Evolutionary conservation across 2,888 invertebrate genomes (phyloP).

Genomic region (Bombyx huttoni): DNA sequence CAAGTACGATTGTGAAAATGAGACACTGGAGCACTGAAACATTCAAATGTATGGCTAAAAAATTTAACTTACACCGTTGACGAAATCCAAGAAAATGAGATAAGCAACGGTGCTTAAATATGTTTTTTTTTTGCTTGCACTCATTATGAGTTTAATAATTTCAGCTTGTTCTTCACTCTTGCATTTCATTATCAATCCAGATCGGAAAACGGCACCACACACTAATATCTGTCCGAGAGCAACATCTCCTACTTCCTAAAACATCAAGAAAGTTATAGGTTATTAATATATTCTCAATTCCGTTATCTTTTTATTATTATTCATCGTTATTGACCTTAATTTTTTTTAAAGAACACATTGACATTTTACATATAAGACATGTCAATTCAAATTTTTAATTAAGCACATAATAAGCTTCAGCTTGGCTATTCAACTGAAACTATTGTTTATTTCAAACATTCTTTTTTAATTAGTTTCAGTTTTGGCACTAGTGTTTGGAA

Average conservation of each 20-base stretch:
- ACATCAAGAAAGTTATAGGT: constrained; percentile 1
- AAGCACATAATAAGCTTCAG: too few species aligned
- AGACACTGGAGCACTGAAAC: too few species aligned
- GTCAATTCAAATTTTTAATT: too few species aligned
- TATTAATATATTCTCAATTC: not conserved
- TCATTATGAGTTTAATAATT: constrained; percentile 45
- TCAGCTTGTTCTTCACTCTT: constrained; percentile 56
- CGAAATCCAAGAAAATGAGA: constrained; percentile 74
- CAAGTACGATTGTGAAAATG: too few species aligned
- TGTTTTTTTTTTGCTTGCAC: constrained; percentile 73
- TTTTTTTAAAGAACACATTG: too few species aligned
- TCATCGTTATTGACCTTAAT: not conserved
- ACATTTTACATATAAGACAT: too few species aligned
- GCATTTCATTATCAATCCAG: constrained; percentile 68
- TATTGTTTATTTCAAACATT: too few species aligned
- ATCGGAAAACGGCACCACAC: constrained; percentile 79
- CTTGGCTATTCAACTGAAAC: too few species aligned
- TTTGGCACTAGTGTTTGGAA: too few species aligned
- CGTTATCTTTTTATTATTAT: not conserved
- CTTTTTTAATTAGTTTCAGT: too few species aligned
- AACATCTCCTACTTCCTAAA: constrained; percentile 82
- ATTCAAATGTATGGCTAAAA: not conserved
- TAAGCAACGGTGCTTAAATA: constrained; percentile 75
- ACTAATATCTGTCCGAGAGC: constrained; percentile 79
- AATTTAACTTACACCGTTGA: constrained; percentile 57